Percentiles rank a stretch among this genome's conserved stretches.
Conservation (phyloP, 2,797 vertebrate species). For the Artibeus jamaicensis region DNA sequence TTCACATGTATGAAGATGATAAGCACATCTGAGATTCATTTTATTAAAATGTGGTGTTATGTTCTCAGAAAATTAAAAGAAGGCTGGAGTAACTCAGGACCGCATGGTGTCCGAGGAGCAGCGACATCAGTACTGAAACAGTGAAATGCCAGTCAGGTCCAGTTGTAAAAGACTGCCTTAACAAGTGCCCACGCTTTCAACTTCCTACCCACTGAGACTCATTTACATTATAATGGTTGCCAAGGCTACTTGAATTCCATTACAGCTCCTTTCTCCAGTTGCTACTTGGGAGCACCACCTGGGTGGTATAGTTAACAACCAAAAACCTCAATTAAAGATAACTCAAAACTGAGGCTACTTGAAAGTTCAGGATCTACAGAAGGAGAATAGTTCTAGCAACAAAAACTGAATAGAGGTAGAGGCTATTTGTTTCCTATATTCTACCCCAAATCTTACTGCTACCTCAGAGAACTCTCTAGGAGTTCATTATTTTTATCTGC, state of each 20-base stretch:
- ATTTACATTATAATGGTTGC: slow-evolving; percentile 80
- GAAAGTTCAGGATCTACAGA: slow-evolving; percentile 63
- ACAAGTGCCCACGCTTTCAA: not conserved
- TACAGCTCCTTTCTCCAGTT: slow-evolving; percentile 7
- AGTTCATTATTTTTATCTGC: slow-evolving; percentile 35
- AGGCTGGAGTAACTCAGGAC: not conserved
- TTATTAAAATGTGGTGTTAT: not conserved
- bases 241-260: slow-evolving; percentile 77
- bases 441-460: slow-evolving; percentile 10
- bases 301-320: slow-evolving; percentile 54
- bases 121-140: not conserved
- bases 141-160: not conserved
- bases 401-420: not conserved
- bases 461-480: not conserved
- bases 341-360: slow-evolving; percentile 56
- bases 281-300: slow-evolving; percentile 40
- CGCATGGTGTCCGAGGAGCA: not conserved
- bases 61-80: slow-evolving; percentile 21
- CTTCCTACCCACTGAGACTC: slow-evolving; percentile 39
- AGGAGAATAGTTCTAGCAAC: slow-evolving; percentile 22
- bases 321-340: slow-evolving; percentile 61
- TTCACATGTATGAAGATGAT: not conserved
- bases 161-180: slow-evolving; percentile 29
- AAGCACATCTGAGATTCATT: not conserved
- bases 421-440: slow-evolving; percentile 3